A percentile compares a stretch with the other conserved stretches of the same genome.
Conservation (phyloP, 2,888 invertebrate species). For the Orchestes rusci region DNA sequence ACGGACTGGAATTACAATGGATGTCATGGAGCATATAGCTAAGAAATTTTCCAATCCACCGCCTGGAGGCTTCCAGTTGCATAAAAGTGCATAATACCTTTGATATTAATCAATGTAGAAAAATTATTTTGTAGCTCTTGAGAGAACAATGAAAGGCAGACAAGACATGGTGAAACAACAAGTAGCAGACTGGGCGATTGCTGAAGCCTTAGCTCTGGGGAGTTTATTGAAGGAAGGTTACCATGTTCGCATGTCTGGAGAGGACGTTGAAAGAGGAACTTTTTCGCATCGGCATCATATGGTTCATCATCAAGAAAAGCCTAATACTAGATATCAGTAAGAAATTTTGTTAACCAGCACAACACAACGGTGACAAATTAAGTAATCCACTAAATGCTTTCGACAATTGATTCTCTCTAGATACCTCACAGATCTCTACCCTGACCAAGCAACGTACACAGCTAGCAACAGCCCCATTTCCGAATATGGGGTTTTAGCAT, state of each 20-base stretch:
- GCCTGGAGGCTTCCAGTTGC: conserved; percentile 79
- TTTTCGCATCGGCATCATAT: conserved; percentile 88
- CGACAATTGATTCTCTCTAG: conserved; percentile 35
- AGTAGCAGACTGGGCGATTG: conserved; percentile 92
- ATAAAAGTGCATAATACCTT: conserved; percentile 69
- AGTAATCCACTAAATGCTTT: not conserved
- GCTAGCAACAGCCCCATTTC: conserved; percentile 98
- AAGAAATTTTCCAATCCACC: conserved; percentile 77
- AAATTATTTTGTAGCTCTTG: conserved; percentile 57
- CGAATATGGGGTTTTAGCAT: conserved; percentile 81
- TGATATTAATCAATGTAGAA: too few relatives aligned
- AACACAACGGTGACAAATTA: too few relatives aligned
- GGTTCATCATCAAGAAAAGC: conserved; percentile 95
- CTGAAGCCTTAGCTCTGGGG: conserved; percentile 96
- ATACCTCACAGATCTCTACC: conserved; percentile 85
- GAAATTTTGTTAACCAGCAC: conserved; percentile 10
- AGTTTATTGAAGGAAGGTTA: conserved; percentile 93
- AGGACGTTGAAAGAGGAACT: conserved; percentile 97
- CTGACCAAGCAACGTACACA: conserved; percentile 95
- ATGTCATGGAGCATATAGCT: conserved; percentile 77
- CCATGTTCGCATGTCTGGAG: conserved; percentile 88
- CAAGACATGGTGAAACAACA: conserved; percentile 87
- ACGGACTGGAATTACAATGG: conserved; percentile 77
- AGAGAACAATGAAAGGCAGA: conserved; percentile 79
- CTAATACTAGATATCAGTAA: conserved; percentile 57